phyloP scores from a whole-genome alignment of 2,797 vertebrate species.

The Chaenodraco wilsoni region DNA sequence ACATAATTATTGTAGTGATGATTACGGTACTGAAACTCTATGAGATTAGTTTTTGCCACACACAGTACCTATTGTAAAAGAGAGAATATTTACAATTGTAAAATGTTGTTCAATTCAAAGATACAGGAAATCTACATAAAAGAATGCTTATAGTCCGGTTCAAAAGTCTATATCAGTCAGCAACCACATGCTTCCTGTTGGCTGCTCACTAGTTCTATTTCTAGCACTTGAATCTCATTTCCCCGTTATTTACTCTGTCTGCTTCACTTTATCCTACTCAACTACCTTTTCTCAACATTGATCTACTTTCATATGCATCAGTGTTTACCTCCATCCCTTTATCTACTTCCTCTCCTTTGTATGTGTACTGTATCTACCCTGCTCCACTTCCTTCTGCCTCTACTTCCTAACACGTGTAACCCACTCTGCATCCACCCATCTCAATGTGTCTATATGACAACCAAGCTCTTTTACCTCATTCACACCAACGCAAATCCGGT shows the following conservation, averaged over 20 bases:
- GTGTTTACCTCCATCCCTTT: conserved; percentile 24
- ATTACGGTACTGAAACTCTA: background rate
- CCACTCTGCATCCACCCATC: background rate
- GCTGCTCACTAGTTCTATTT: background rate
- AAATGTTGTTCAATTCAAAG: background rate
- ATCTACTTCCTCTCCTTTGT: conserved; percentile 15
- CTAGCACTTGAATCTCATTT: background rate
- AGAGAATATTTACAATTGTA: background rate
- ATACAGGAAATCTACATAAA: background rate
- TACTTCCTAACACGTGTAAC: background rate
- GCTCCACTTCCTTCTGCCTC: conserved; percentile 3
- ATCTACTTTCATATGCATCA: conserved; percentile 33
- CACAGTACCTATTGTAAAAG: background rate
- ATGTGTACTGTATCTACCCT: conserved; percentile 15
- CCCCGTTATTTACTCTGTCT: conserved; percentile 16
- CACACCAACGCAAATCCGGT: too few species aligned
- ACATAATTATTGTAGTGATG: background rate
- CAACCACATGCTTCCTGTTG: background rate
- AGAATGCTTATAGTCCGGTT: background rate
- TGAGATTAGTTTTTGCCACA: background rate
- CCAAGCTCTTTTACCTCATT: background rate
- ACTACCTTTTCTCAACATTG: conserved; percentile 19
- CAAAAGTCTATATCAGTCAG: background rate
- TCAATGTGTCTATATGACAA: background rate
- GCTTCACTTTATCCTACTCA: conserved; percentile 25